Evolutionary conservation across 2,888 invertebrate genomes (phyloP), one percentile per base, ranked within the genome.

Genomic region (Caenorhabditis sp.): DNA sequence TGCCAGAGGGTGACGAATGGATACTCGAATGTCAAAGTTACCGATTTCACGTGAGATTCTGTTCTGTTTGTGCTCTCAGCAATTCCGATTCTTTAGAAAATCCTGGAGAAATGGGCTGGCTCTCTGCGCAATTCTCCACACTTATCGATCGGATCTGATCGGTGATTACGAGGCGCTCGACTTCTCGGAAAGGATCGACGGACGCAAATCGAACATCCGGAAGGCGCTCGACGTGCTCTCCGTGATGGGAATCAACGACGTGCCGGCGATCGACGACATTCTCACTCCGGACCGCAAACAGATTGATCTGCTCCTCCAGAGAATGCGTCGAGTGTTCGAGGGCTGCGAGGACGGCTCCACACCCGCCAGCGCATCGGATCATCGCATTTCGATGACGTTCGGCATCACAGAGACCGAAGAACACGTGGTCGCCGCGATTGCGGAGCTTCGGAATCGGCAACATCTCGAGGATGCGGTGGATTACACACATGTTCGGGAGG

Each of bases 41-140:
- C 26, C 11, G 86, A 86, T 66, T 86, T 85, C 45, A 75, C 78
- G 86, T 85, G 30, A 58, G 79, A 45, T 48, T 71, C 68, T 59
- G 24, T 11, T 62, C 48, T 3, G 7, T 30, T 41, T 39, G 17
- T 2, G 6, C 11, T n/a, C 45, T 27, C 30, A 20, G n/a, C n/a
- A 24, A 41, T 27, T 26, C 50, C 4, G 2, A 1, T 37, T 30
- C 71, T 87, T 55, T 59, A 84, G 87, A 27, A 84, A 81, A 46
- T 84, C 83, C 17, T 88, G 86, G 84, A 75, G 83, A 13, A 82
- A 80, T 30, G 88, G 88, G 1, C 63, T 87, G 20, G 87, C 84
- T 8, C 78, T 88, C n/a, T 86, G 86, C 53, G 87, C 88, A 7
- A 72, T 88, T 26, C 65, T 88, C 11, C 87, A 88, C 70, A 81